phyloP scores from a whole-genome alignment of 1,140 invertebrate species.

The Pantala flavescens region DNA sequence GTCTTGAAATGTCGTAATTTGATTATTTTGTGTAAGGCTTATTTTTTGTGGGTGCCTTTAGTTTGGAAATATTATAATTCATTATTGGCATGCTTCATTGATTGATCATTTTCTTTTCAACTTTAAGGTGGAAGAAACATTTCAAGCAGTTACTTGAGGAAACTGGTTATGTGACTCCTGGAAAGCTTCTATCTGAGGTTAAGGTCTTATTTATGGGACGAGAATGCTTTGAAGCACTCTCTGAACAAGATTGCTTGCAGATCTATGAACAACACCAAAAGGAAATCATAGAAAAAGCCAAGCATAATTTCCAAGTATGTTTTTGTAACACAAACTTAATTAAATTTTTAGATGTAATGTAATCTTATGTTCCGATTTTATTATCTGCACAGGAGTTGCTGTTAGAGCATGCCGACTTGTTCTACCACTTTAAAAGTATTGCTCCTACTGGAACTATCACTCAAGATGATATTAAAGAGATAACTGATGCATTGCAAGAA shows the following conservation, averaged over 20 bases:
- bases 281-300: constrained; percentile 81
- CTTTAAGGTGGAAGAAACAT: constrained; percentile 70
- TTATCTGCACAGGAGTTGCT: constrained; percentile 87
- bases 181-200: constrained; percentile 84
- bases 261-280: constrained; percentile 93
- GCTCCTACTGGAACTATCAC: constrained; percentile 83
- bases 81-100: not conserved
- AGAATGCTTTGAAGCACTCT: constrained; percentile 86
- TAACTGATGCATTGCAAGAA: constrained; percentile 81
- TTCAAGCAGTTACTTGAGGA: constrained; percentile 90
- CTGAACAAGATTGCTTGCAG: constrained; percentile 79
- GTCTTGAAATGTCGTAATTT: no score
- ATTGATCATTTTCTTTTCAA: constrained; percentile 15
- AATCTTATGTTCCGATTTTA: no score
- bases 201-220: constrained; percentile 88
- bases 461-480: constrained; percentile 87
- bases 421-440: constrained; percentile 86
- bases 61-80: no score
- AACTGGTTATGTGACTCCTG: constrained; percentile 87
- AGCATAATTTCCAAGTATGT: constrained; percentile 75
- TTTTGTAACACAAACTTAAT: not conserved
- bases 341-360: not conserved
- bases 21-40: no score
- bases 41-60: no score
- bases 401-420: constrained; percentile 86